Base-by-base conservation (phyloP, 2,888 invertebrate genomes). In the Euphydryas editha region DNA sequence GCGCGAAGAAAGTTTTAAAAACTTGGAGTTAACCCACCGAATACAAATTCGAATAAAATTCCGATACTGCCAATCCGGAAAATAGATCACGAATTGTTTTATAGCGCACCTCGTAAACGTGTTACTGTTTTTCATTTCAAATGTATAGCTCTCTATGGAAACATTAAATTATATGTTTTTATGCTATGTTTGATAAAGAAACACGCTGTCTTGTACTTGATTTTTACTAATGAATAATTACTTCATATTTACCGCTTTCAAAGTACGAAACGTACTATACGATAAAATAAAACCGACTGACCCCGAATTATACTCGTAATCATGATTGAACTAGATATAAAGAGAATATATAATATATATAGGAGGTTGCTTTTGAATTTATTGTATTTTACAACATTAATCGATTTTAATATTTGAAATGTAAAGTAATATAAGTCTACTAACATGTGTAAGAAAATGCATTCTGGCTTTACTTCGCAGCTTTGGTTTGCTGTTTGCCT, bases 1-100 rank as follows among this genome's bases (percentile, higher is more conserved):
- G 77, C 75, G 79, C 76, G 78, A 84, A 84, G 82, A 85, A 90
- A 88, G 81, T 85, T 90, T 87, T 86, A 83, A 86, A 88, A 85
- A 81, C 80, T 78, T 78, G 75, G 72, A 75, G 81, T 77, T 80
- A 81, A 82, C 81, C 83, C 78, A 77, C 80, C 75, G 87, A 87
- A 89, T 90, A 88, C 84, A 84, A 87, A 88, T 85, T 82, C 80
- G 75, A 81, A 80, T 78, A 72, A 76, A 81, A 81, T 79, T 76
- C 75, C 79, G 76, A 78, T 80, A 80, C 76, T 70, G 74, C 77
- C 75, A 80, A 82, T 84, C 81, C 76, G 70, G 74, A 78, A 79
- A 78, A 76, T 76, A 75, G 74, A 74, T 75, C 70, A 76, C 77
- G 80, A 80, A 83, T 81, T 82, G 82, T 77, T 82, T 76, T 76